Evolutionary conservation across 2,113 vertebrate genomes (phyloP).

Genomic region (Mustela lutreola): DNA sequence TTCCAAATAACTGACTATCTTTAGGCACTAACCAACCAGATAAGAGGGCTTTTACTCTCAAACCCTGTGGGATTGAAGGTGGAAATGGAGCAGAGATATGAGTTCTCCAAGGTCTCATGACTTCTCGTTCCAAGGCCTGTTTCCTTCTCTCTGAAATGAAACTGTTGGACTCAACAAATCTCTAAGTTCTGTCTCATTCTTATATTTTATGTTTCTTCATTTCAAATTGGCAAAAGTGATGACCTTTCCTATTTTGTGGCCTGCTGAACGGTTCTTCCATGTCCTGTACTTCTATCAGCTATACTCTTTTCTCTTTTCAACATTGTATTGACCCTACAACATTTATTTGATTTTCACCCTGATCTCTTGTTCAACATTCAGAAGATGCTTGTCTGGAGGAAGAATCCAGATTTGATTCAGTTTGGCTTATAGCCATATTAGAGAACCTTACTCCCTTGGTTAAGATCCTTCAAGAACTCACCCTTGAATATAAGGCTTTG

Average conservation of each 20-base stretch:
- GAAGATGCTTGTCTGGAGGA: background rate
- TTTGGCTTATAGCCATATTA: background rate
- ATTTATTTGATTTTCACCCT: background rate
- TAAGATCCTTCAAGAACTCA: background rate
- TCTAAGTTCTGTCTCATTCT: background rate
- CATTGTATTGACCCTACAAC: background rate
- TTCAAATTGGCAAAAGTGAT: background rate
- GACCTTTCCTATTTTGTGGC: background rate
- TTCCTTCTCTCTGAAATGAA: background rate
- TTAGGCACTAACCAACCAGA: background rate
- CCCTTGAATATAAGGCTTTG: background rate
- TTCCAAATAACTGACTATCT: background rate
- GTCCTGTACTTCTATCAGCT: background rate
- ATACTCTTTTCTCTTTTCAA: background rate
- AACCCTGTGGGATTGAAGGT: background rate
- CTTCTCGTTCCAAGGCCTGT: background rate
- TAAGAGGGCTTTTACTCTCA: background rate
- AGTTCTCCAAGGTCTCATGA: background rate
- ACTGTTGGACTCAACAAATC: background rate
- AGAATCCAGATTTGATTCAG: background rate
- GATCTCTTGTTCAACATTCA: background rate
- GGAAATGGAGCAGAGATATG: background rate
- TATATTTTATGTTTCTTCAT: constrained; percentile 6
- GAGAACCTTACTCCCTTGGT: background rate
- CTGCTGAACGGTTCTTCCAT: background rate